phyloP scores from a whole-genome alignment of 2,888 invertebrate species.

The Pyrochroa serraticornis region DNA sequence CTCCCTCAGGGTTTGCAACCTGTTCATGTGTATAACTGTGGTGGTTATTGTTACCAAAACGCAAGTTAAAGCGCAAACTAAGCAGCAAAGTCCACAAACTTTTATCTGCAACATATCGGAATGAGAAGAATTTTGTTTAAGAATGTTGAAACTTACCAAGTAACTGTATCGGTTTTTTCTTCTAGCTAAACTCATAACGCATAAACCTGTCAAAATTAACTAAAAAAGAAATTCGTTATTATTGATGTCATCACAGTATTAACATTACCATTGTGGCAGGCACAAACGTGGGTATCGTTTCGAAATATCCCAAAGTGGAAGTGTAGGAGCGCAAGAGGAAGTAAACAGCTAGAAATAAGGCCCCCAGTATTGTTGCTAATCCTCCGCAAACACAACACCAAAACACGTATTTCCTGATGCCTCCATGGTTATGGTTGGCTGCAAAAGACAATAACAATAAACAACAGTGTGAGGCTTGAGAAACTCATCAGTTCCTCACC shows the following conservation, averaged over 20 bases:
- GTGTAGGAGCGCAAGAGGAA: slow-evolving; percentile 81
- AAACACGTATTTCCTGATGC: slow-evolving; percentile 78
- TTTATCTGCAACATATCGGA: slow-evolving; percentile 70
- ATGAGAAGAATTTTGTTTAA: neutral
- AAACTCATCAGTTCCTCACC: slow-evolving; percentile 33
- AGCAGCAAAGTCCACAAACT: slow-evolving; percentile 84
- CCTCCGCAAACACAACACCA: slow-evolving; percentile 84
- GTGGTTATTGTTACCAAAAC: slow-evolving; percentile 89
- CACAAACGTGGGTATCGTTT: slow-evolving; percentile 94
- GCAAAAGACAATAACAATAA: slow-evolving; percentile 42
- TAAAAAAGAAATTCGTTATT: slow-evolving; percentile 55
- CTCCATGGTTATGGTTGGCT: slow-evolving; percentile 60
- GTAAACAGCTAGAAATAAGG: slow-evolving; percentile 79
- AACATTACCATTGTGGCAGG: slow-evolving; percentile 88
- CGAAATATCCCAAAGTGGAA: slow-evolving; percentile 77
- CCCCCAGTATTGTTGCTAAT: slow-evolving; percentile 76
- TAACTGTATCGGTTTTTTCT: slow-evolving; percentile 85
- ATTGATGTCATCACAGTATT: neutral
- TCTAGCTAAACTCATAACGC: slow-evolving; percentile 84
- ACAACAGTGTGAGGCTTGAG: neutral
- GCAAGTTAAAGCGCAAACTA: slow-evolving; percentile 85
- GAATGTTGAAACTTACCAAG: slow-evolving; percentile 69
- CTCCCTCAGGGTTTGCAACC: slow-evolving; percentile 83
- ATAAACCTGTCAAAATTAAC: slow-evolving; percentile 85
- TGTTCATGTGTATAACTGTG: slow-evolving; percentile 89